Percentiles rank a stretch among this genome's conserved stretches.
Conservation (phyloP, 1,140 invertebrate genomes). For the Acromyrmex heyeri region DNA sequence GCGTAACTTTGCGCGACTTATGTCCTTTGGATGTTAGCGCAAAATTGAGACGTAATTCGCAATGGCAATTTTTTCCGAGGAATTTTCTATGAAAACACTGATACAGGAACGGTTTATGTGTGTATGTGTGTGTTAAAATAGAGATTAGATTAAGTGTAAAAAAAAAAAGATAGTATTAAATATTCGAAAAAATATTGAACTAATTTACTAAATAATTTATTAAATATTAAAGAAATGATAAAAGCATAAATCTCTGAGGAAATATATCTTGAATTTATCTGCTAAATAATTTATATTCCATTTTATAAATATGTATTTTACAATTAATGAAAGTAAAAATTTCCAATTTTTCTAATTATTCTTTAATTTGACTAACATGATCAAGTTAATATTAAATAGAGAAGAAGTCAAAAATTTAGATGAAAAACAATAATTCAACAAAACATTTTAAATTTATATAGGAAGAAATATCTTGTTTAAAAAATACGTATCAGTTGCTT, state of each 20-base stretch:
- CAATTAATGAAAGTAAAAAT: not conserved
- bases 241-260: not conserved
- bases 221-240: not conserved
- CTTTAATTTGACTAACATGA: not conserved
- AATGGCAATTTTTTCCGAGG: slow-evolving; percentile 19
- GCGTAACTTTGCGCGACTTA: slow-evolving; percentile 45
- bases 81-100: not conserved
- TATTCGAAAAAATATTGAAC: not conserved
- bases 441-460: not conserved
- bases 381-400: not conserved
- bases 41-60: slow-evolving; percentile 25
- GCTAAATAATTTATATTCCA: not conserved
- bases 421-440: not conserved
- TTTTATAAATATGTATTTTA: not conserved
- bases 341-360: not conserved
- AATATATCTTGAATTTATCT: slow-evolving; percentile 11
- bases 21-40: slow-evolving; percentile 45
- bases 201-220: not conserved
- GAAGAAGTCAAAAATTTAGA: not conserved
- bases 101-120: not conserved
- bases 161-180: not conserved
- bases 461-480: not conserved
- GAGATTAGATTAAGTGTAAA: not conserved
- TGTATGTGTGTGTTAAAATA: not conserved
- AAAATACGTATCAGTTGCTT: no score